Evolutionary conservation across 2,797 vertebrate genomes (phyloP), one percentile per base, ranked within the genome.

Genomic region (Megaceryle alcyon): DNA sequence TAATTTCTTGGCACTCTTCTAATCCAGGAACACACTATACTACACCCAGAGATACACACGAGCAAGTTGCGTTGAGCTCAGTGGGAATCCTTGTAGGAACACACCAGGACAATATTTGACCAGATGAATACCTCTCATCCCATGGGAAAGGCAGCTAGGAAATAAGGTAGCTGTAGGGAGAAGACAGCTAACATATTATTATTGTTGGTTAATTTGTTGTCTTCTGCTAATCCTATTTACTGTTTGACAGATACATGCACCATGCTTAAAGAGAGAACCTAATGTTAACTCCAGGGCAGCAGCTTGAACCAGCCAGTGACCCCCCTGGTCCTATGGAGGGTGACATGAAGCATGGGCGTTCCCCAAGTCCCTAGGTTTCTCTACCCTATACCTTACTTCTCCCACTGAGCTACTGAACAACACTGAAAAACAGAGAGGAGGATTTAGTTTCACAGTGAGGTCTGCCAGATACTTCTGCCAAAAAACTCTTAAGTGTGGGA

Each of bases 101-200:
- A 66, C 6, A 82, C 51, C 26, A 86, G 44, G 83, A 73, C 86
- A 96, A 14, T 31, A 77, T 35, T 33, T 77, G 89, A 90, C 56
- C 77, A 87, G 82, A 70, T 51, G 81, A 87, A 77, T 86, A 75
- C 68, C 51, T 92, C 41, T 73, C 93, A 90, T 87, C 86, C 94
- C 35, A 73, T 56, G 87, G 37, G 78, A 90, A 81, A 64, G 53
- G 80, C 49, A 92, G 89, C 41, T 35, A 92, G 77, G 66, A 93
- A 97, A 90, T 82, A 79, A 82, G 72, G 92, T 85, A 61, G 87
- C 82, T 95, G 70, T 72, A 93, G 89, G 94, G 89, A 89, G 68
- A 91, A 86, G 71, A 54, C 59, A 87, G 48, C 66, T 70, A 94
- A 87, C 14, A 2, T 87, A 84, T 86, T 86, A 82, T 94, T 96